Evolutionary conservation across 2,797 vertebrate genomes (phyloP).

Genomic region (Falco novaeseelandiae): DNA sequence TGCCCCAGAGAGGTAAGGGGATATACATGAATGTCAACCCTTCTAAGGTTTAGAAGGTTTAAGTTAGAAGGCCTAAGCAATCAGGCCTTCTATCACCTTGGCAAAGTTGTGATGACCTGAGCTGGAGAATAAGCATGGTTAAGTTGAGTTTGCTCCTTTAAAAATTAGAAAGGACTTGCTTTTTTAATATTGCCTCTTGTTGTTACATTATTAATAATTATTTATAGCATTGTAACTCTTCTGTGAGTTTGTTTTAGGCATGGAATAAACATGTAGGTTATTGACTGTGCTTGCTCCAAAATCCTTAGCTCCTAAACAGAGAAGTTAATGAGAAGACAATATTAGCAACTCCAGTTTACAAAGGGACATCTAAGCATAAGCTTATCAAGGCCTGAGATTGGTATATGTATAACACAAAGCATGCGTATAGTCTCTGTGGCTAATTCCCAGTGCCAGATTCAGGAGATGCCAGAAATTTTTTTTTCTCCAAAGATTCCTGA

Average conservation of each 20-base stretch:
- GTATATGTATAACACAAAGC: rapidly evolving
- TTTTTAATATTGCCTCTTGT: neutral
- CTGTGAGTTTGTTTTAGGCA: neutral
- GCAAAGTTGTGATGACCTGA: neutral
- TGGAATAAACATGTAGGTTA: neutral
- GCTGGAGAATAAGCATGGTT: neutral
- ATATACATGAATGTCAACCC: neutral
- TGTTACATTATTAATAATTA: neutral
- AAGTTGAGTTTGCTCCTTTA: neutral
- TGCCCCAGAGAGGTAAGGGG: neutral
- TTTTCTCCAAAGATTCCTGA: neutral
- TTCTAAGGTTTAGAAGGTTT: too few relatives aligned
- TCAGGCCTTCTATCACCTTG: neutral
- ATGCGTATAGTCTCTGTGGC: neutral
- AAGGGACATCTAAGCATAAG: neutral
- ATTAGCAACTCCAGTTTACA: neutral
- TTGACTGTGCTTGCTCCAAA: neutral
- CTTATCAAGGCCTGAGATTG: neutral
- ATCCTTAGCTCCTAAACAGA: neutral
- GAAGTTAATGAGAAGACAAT: neutral
- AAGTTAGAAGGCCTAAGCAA: neutral
- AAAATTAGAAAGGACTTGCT: neutral
- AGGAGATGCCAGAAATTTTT: neutral
- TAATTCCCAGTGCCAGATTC: neutral
- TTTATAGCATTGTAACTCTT: neutral